Evolutionary conservation across 2,113 vertebrate species (phyloP), one percentile per base, ranked within the genome.

Genomic region (Sylvilagus bachmani): DNA sequence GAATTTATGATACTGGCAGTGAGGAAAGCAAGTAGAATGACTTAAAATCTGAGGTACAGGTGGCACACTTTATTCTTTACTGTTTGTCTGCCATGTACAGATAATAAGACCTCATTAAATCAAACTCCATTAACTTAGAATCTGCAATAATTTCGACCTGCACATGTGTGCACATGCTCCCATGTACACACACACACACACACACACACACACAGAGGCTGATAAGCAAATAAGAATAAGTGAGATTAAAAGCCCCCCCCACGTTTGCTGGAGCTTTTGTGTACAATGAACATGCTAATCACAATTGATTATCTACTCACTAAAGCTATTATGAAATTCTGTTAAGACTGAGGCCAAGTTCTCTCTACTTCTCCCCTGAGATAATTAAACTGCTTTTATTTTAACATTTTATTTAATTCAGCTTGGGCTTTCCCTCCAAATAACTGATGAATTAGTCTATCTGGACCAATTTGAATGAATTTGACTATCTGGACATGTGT

Each of bases 361-460:
- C 77, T 66, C 36, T 81, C 44, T 88, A 79, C 58, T 88, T 90
- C 84, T 95, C 44, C 25, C 51, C 44, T 92, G 82, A 88, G 82
- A 36, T 95, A 95, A 95, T 90, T 95, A 93, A 92, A 53, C 55
- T 90, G 24, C 44, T 95, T 95, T 92, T 93, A 90, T 80, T 97
- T 92, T 92, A 90, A 36, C 75, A 93, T 95, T 95, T 95, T 97
- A 92, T 92, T 93, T 95, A 92, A 95, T 66, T 95, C 53, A 92
- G 53, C 49, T 89, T 81, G 14, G n/a, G 24, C 17, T 95, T 93
- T 95, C 33, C 85, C 77, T 95, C 77, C 71, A 93, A 95, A 95
- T 84, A 95, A 92, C 88, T 95, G 80, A 92, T 81, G 82, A 95
- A 94, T 97, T 95, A 95, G 21, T 95, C 85, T 97, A 64, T 91